Evolutionary conservation across 1,140 invertebrate species (phyloP).

Genomic region (Sitodiplosis mosellana): DNA sequence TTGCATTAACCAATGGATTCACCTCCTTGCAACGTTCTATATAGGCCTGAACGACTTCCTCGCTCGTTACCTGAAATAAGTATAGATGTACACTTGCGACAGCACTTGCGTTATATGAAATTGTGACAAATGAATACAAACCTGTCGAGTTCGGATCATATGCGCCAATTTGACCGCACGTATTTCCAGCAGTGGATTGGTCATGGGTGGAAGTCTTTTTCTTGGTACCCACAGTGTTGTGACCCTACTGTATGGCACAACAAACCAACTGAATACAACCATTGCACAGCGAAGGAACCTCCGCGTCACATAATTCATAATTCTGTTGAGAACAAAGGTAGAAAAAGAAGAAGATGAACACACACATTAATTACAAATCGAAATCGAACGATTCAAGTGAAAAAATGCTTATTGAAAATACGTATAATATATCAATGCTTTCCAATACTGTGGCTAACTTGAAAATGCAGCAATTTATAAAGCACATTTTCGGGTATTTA

Average conservation of each 20-base stretch:
- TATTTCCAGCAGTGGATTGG: constrained; percentile 34
- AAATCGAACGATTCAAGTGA: too few species aligned
- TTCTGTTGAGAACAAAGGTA: constrained; percentile 20
- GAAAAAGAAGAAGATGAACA: background rate
- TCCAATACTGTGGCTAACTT: too few species aligned
- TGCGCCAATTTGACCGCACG: constrained; percentile 36
- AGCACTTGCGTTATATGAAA: background rate
- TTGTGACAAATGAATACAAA: constrained; percentile 14
- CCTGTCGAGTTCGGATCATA: constrained; percentile 39
- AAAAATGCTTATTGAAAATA: too few species aligned
- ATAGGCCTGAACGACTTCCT: constrained; percentile 40
- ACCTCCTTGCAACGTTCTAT: constrained; percentile 42
- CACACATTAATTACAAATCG: too few species aligned
- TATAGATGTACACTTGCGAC: background rate
- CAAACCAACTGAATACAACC: constrained; percentile 27
- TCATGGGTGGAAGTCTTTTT: constrained; percentile 34
- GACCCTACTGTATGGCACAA: constrained; percentile 25
- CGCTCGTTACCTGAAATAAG: constrained; percentile 29
- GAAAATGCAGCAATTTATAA: too few species aligned
- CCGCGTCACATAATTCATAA: constrained; percentile 26
- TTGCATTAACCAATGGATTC: constrained; percentile 47
- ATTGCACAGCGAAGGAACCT: constrained; percentile 24
- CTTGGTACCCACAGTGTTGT: constrained; percentile 43
- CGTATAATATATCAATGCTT: too few species aligned
- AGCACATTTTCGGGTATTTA: too few species aligned